phyloP scores from a whole-genome alignment of 2,113 vertebrate genomes.

The Plecturocebus donacophilus region DNA sequence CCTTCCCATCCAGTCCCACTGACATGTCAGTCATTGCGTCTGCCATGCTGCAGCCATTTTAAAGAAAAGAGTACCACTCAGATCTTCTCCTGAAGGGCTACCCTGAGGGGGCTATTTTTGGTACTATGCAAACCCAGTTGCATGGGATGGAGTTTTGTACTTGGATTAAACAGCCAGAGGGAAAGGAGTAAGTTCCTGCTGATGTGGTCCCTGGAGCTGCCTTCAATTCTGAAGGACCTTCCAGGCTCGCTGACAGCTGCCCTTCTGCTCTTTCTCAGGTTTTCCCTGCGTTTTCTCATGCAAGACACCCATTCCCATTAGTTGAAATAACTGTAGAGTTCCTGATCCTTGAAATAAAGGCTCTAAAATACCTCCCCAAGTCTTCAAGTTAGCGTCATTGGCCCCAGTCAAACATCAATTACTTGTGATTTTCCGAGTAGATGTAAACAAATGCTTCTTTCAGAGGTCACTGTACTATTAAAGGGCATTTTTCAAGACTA shows the following conservation, averaged over 20 bases:
- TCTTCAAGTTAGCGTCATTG: neutral
- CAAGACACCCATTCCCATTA: neutral
- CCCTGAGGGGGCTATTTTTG: neutral
- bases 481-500: constrained; percentile 3
- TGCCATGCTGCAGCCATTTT: neutral
- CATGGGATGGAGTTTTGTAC: neutral
- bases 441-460: neutral
- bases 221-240: neutral
- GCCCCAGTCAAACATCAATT: neutral
- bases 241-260: neutral
- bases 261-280: neutral
- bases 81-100: neutral
- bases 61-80: neutral
- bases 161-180: neutral
- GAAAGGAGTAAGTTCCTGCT: neutral
- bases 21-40: neutral
- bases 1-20: neutral
- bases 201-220: neutral
- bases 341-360: neutral
- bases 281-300: neutral
- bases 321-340: neutral
- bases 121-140: neutral
- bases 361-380: neutral
- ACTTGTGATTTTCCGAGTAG: neutral
- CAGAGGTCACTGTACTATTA: neutral